Evolutionary conservation across 2,888 invertebrate species (phyloP), one percentile per base, ranked within the genome.

Genomic region (Laothoe populi): DNA sequence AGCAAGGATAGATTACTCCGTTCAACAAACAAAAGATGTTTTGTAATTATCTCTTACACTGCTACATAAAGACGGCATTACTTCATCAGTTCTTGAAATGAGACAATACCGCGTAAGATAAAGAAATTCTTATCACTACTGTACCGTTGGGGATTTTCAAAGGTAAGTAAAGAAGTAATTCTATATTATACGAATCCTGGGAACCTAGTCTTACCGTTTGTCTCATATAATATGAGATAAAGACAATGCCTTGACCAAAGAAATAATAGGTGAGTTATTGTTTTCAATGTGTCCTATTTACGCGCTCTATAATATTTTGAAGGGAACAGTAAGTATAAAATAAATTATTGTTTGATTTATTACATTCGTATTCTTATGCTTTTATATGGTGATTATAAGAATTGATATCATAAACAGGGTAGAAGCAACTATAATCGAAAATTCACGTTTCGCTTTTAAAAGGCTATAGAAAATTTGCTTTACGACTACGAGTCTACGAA

Each of bases 1-100:
- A 60, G 49, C 49, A 60, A 49, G 13, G 53, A 48, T 38, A 48
- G 59, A 60, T 60, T 49, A 48, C 40, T 53, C 53, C 4, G 49
- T 49, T 26, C 53, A 60, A 60, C 31, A 40, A 19, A 53, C 42
- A 53, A 53, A 49, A 38, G 26, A 49, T 13, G 4, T 49, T 42
- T 53, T 19, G 19, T 60, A 82, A 80, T 67, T 69, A 66, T 73
- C 69, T 66, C 70, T 74, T 69, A 73, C 76, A 79, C 77, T 73
- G 68, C 71, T 26, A 77, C 79, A 81, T 80, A 83, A 83, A 66
- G 71, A 66, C 53, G 35, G 53, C 10, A 35, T 5, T 19, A 35
- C 53, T 35, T 31, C n/a, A n/a, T n/a, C 53, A 35, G 0, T 53
- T 53, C 53, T 53, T 31, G 53, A 53, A 53, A 53, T 53, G 11